Conservation (phyloP, 2,888 invertebrate species). For the Ferdinandea cuprea region DNA sequence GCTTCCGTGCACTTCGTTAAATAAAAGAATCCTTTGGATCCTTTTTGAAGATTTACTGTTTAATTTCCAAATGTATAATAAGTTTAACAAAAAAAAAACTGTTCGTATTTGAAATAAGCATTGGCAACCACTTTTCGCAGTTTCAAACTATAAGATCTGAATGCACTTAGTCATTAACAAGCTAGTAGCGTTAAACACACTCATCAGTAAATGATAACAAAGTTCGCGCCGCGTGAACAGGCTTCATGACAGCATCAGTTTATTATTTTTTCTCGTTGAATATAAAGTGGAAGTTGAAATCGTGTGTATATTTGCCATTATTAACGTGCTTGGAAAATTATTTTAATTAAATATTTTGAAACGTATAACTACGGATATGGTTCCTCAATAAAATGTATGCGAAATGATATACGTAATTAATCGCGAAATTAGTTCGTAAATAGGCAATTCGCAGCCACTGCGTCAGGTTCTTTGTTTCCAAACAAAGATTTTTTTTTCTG, state of each 20-base stretch:
- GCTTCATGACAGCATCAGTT: constrained; percentile 60
- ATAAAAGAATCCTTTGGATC: no score
- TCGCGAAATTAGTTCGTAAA: constrained; percentile 34
- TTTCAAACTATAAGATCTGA: no score
- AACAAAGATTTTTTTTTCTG: constrained; percentile 71
- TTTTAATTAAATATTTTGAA: constrained; percentile 23
- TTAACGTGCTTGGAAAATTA: constrained; percentile 30
- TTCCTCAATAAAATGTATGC: constrained; percentile 41
- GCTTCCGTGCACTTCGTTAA: no score
- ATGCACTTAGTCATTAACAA: no score
- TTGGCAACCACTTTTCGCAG: no score
- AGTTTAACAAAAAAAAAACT: no score
- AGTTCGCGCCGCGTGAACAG: constrained; percentile 34
- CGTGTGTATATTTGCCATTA: constrained; percentile 27
- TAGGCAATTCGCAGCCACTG: constrained; percentile 43
- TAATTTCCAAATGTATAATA: no score
- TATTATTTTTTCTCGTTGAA: constrained; percentile 34
- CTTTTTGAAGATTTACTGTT: no score
- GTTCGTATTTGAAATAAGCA: no score
- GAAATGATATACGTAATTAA: constrained; percentile 49
- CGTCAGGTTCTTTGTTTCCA: constrained; percentile 69
- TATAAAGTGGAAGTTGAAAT: constrained; percentile 23
- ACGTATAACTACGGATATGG: constrained; percentile 6
- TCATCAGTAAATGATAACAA: not conserved
- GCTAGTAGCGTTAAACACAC: not conserved